Evolutionary conservation across 1,140 invertebrate genomes (phyloP), one percentile per base, ranked within the genome.

Genomic region (Lordiphosa stackelbergi): DNA sequence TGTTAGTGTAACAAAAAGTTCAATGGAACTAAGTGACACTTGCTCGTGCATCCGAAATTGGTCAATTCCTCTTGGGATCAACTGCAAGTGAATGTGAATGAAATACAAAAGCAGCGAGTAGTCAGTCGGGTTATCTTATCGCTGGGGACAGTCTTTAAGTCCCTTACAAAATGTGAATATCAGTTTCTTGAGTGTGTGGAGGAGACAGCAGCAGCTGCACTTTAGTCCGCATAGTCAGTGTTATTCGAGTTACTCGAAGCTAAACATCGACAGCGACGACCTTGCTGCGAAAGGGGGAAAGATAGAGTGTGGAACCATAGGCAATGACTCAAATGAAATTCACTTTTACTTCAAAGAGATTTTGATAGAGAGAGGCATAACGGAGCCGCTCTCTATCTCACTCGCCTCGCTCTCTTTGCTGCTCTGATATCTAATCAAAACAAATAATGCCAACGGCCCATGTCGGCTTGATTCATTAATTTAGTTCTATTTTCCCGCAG

Each of bases 351-450:
- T 42, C n/a, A 51, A 52, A 42, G 40, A 64, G 31, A 38, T 35
- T 45, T 28, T 34, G 35, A 45, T 43, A 28, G 28, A 5, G 5
- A 16, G 19, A 19, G 2, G 19, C 19, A 19, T 19, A 19, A 19
- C 19, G 19, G 19, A 51, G 37, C 9, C 16, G 3, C 5, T 31
- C 42, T 57, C 10, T 8, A 40, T 38, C 46, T 48, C 52, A 37
- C 56, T 36, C 35, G 31, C 7, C n/a, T 2, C n/a, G 36, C 54
- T 42, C 40, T 12, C 16, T 42, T 46, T 11, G 28, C 43, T 46
- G 22, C 24, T 34, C 48, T 61, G 74, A 51, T 83, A 72, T 81
- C 75, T 81, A 83, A 81, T 81, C 75, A 81, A 81, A 83, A 83
- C 77, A 83, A 81, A 83, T 81, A 81, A 59, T 69, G 63, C 53